Base-by-base conservation (phyloP, 1,140 invertebrate genomes). In the Elysia chlorotica region DNA sequence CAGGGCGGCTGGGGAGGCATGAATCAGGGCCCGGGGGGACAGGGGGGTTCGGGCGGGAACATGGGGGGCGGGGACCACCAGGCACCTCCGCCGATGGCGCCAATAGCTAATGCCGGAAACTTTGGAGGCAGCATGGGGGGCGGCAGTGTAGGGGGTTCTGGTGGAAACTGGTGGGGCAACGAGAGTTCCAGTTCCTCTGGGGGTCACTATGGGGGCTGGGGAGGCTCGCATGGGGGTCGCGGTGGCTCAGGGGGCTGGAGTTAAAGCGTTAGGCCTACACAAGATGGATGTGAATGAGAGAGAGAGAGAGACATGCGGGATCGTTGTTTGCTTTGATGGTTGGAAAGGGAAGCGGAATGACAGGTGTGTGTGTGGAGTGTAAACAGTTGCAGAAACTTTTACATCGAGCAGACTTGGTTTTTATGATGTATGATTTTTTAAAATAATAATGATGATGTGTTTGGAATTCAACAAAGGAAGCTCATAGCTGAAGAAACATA, bases 1-100 rank as follows among this genome's bases (percentile, higher is more conserved):
- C 82, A 83, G 59, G 78, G 81, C 33, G 80, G 81, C 19, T 66
- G 71, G 28, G 82, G 83, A 77, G 82, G 81, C 2, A 77, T 79
- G 36, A 74, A 80, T 10, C 81, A 81, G 41, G 69, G 81, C 41
- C 76, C 79, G 6, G 76, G 65, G 10, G 79, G 78, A 23, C n/a
- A n/a, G n/a, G 74, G 74, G 14, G 79, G 76, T 17, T 76, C 78
- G 33, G 75, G 73, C n/a, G 76, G 74, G 41, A 80, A 36, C 25
- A 73, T 67, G 37, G 76, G 74, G 25, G 54, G 66, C 33, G 70
- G 61, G 2, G 65, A 71, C 41, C 65, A 75, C 38, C 56, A 38
- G 5, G 57, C 67, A 0, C 62, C 41, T 10, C 70, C 68, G 25
- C 48, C 53, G 17, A 59, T 57, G 56, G 65, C 53, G 19, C 54